A percentile compares a stretch with the other conserved stretches of the same genome.
phyloP scores from a whole-genome alignment of 2,113 vertebrate species.

The Epinephelus cyanopodus region DNA sequence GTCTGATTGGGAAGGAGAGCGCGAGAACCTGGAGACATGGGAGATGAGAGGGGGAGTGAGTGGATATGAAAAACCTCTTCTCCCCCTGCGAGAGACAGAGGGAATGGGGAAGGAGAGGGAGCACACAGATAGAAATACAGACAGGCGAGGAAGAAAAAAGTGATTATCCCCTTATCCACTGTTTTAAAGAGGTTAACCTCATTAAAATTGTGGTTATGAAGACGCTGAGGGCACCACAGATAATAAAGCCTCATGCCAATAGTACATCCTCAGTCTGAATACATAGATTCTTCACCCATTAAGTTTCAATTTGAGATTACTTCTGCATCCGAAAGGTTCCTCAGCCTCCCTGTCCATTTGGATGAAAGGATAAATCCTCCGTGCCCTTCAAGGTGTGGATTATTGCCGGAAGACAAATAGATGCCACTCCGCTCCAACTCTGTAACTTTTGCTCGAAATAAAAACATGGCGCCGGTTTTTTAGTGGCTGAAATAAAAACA shows the following conservation, averaged over 20 bases:
- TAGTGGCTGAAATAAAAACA: constrained; percentile 62
- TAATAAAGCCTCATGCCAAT: constrained; percentile 58
- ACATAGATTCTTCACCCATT: constrained; percentile 43
- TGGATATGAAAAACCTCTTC: constrained; percentile 51
- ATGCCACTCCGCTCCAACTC: constrained; percentile 14
- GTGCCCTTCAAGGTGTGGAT: constrained; percentile 20
- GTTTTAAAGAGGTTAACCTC: constrained; percentile 71
- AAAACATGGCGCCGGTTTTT: constrained; percentile 43
- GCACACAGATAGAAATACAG: constrained; percentile 40
- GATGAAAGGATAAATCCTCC: constrained; percentile 32
- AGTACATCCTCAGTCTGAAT: constrained; percentile 38
- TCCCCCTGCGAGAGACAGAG: constrained; percentile 36
- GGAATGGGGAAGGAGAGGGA: constrained; percentile 27
- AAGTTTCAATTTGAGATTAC: constrained; percentile 50
- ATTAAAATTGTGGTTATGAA: constrained; percentile 69
- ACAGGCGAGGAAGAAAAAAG: constrained; percentile 36
- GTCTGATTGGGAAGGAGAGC: constrained; percentile 72
- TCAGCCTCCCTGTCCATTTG: constrained; percentile 10
- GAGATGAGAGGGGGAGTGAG: constrained; percentile 62
- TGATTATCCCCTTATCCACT: constrained; percentile 52
- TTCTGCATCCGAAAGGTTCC: constrained; percentile 41
- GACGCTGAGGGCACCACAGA: constrained; percentile 57
- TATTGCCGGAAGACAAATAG: constrained; percentile 8
- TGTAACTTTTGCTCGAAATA: constrained; percentile 38
- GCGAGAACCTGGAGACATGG: constrained; percentile 73